Base-by-base conservation (phyloP, 1,140 invertebrate species). In the Scaptomyza montana region DNA sequence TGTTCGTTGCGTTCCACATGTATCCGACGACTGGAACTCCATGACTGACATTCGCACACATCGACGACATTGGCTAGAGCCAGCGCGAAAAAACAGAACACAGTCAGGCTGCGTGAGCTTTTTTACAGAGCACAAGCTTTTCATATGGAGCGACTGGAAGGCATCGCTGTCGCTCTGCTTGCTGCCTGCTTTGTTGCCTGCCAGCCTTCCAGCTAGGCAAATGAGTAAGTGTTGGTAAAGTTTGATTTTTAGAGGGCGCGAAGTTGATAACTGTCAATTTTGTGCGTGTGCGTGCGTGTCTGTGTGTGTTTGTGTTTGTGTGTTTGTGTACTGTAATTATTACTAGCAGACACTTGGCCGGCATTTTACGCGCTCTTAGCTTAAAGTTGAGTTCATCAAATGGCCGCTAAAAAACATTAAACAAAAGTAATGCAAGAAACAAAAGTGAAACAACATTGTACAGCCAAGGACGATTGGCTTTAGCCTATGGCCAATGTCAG, bases 1-100 rank as follows among this genome's bases (percentile, higher is more conserved):
- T 89, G 72, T 76, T 81, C 78, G 79, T 74, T 90, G 82, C 75
- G 90, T 91, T 91, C 90, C 90, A 91, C 80, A 85, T 91, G 90
- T 90, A 91, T 91, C 90, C 90, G 90, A 91, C 90, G 89, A 91
- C 90, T 91, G 90, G 90, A 91, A 91, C 89, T 91, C 80, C 90
- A 91, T 91, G 90, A 91, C 90, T 91, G 69, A 72, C 55, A 54
- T 46, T 67, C 55, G 47, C 16, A 59, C 55, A 67, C 30, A 57
- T 25, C 43, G 39, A 43, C 49, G 39, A 70, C 59, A 39, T 78
- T 80, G 59, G 67, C 63, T 47, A 76, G 56, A 61, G 56, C 77
- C 13, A 62, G 53, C 39, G 36, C 53, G 12, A 43, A 51, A 51
- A 30, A 43, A 51, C 39, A 60, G 63, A 39, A 36, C 46, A 46